Evolutionary conservation across 2,888 invertebrate species (phyloP).

Genomic region (Augiades crinisus): DNA sequence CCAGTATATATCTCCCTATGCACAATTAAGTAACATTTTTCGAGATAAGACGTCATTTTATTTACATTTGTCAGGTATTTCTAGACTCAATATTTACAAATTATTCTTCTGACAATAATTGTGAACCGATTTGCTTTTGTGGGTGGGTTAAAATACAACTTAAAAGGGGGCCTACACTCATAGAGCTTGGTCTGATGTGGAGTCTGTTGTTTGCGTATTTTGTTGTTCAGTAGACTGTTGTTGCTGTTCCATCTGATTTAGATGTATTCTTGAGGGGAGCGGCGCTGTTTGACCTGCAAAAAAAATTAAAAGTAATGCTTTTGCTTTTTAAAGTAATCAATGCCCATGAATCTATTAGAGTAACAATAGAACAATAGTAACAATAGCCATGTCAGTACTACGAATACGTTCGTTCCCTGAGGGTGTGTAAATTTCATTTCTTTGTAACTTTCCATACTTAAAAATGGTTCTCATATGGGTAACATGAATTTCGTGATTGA

Average conservation of each 20-base stretch:
- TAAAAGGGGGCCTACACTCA: constrained; percentile 46
- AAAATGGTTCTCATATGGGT: not conserved
- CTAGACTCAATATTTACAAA: constrained; percentile 17
- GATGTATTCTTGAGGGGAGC: constrained; percentile 70
- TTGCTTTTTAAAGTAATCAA: too few species aligned
- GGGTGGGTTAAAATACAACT: constrained; percentile 28
- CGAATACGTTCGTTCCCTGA: too few species aligned
- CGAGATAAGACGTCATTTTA: constrained; percentile 5
- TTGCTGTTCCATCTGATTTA: constrained; percentile 51
- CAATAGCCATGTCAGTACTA: too few species aligned
- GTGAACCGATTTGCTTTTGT: constrained; percentile 17
- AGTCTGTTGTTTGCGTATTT: constrained; percentile 52
- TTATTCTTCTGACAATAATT: constrained; percentile 11
- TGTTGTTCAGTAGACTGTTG: constrained; percentile 51
- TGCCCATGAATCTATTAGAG: too few species aligned
- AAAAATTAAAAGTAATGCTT: too few species aligned
- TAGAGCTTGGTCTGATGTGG: constrained; percentile 57
- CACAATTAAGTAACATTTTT: constrained; percentile 19
- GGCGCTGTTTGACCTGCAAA: constrained; percentile 72
- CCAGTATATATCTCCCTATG: constrained; percentile 4
- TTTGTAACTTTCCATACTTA: not conserved
- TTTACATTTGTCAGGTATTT: constrained; percentile 15
- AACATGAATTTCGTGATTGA: constrained; percentile 1
- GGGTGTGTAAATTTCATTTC: too few species aligned
- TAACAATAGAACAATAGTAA: too few species aligned